These are phyloP conservation scores for Morbakka virulenta DNA, from an alignment of 30 jellyfish, hydroid and myxozoan genomes.

Conservation along the genomic window DNA sequence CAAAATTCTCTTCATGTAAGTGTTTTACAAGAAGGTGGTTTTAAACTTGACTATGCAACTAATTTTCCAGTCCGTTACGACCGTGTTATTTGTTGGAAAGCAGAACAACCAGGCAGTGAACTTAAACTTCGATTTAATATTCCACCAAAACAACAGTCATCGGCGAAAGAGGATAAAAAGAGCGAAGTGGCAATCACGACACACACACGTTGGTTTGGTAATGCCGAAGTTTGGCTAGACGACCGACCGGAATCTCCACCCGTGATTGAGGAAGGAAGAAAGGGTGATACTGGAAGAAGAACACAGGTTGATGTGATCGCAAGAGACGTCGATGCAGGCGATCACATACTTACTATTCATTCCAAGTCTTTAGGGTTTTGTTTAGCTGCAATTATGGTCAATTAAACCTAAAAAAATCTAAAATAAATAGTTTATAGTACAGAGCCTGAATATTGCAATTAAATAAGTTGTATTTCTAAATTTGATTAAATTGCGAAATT, in stretches of 20 bases:
- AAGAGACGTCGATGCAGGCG: slow-evolving; percentile 79
- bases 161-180: slow-evolving; percentile 11
- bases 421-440: too few species aligned
- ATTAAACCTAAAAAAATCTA: too few species aligned
- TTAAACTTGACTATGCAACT: slow-evolving; percentile 93
- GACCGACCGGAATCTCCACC: slow-evolving; percentile 61
- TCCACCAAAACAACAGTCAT: slow-evolving; percentile 16
- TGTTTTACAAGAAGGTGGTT: slow-evolving; percentile 70
- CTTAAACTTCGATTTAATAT: slow-evolving; percentile 63
- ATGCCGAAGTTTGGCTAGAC: slow-evolving; percentile 93
- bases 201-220: slow-evolving; percentile 95
- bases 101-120: slow-evolving; percentile 75
- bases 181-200: slow-evolving; percentile 87
- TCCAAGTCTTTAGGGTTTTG: slow-evolving; percentile 79
- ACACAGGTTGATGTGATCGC: slow-evolving; percentile 93
- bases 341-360: slow-evolving; percentile 65
- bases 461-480: too few species aligned
- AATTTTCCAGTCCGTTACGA: slow-evolving; percentile 95
- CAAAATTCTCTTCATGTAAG: slow-evolving; percentile 62
- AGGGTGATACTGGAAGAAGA: slow-evolving; percentile 88
- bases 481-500: too few species aligned
- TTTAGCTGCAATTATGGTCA: slow-evolving; percentile 83
- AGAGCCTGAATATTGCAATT: too few species aligned
- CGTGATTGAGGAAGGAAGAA: slow-evolving; percentile 85
- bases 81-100: slow-evolving; percentile 94